phyloP scores from a whole-genome alignment of 2,113 vertebrate species.

The Grus americana region DNA sequence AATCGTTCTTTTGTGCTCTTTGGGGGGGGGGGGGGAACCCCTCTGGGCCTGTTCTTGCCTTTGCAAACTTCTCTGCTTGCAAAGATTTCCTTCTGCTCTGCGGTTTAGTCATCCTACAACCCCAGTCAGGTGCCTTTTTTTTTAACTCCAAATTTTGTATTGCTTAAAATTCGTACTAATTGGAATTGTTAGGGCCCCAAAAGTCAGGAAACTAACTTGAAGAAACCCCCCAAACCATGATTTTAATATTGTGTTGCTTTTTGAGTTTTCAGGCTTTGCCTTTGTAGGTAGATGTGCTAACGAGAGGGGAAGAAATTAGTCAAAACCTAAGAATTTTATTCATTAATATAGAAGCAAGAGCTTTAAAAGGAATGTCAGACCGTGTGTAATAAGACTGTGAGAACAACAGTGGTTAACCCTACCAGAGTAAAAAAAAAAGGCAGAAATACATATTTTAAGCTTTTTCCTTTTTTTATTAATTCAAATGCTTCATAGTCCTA shows the following conservation, averaged over 20 bases:
- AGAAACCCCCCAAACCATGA: background rate
- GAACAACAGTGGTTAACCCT: background rate
- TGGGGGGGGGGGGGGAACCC: too few species aligned
- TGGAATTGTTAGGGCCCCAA: background rate
- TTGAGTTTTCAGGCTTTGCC: background rate
- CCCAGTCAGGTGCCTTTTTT: background rate
- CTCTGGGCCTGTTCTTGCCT: background rate
- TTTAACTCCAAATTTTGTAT: background rate
- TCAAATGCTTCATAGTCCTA: background rate
- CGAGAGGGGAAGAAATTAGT: background rate
- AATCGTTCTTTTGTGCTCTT: background rate
- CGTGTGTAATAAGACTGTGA: background rate
- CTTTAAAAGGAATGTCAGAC: background rate
- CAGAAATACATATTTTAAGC: background rate
- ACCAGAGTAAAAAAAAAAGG: background rate
- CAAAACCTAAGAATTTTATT: background rate
- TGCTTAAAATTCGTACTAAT: background rate
- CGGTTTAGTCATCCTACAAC: background rate
- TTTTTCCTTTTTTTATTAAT: background rate
- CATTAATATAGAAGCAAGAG: background rate
- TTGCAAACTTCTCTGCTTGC: background rate
- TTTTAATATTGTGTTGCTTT: background rate
- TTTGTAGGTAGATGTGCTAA: background rate
- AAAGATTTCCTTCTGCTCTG: background rate
- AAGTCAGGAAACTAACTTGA: background rate